Conservation (phyloP, 2,113 vertebrate genomes). For the Petrocephalus zakoni region DNA sequence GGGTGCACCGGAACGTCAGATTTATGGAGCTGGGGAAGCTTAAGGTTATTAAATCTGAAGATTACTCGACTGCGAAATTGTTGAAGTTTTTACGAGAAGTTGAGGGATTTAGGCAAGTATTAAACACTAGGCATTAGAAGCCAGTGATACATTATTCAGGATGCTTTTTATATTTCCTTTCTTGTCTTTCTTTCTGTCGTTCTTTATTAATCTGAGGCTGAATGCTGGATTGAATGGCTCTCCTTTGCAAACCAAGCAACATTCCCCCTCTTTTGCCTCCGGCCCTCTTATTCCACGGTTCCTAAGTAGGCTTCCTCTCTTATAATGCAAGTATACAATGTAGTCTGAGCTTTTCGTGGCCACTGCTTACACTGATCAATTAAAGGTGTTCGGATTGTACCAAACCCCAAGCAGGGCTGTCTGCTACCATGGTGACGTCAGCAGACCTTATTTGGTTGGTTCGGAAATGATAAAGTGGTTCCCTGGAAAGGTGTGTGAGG, state of each 20-base stretch:
- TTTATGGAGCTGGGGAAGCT: slow-evolving; percentile 69
- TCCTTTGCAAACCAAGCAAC: slow-evolving; percentile 23
- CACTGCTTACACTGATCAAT: not conserved
- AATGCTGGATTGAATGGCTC: slow-evolving; percentile 39
- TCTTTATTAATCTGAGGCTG: slow-evolving; percentile 45
- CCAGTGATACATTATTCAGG: slow-evolving; percentile 60
- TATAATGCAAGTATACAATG: not conserved
- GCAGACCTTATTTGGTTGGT: not conserved
- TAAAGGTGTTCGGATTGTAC: not conserved
- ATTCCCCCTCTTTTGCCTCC: not conserved
- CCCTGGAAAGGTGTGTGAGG: not conserved
- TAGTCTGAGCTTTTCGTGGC: not conserved
- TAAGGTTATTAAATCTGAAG: slow-evolving; percentile 78
- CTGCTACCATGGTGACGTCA: not conserved
- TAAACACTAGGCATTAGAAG: slow-evolving; percentile 61
- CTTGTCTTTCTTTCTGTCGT: slow-evolving; percentile 37
- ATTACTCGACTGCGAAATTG: slow-evolving; percentile 77
- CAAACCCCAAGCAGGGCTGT: not conserved
- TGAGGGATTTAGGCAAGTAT: slow-evolving; percentile 67
- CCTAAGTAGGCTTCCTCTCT: not conserved
- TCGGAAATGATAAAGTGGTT: not conserved
- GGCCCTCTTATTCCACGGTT: not conserved
- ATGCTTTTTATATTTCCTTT: slow-evolving; percentile 54
- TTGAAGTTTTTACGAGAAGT: slow-evolving; percentile 69
- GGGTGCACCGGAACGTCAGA: slow-evolving; percentile 64